These are phyloP conservation scores for Patella vulgata DNA, from an alignment of 1,140 invertebrate species.

Conservation along the genomic window DNA sequence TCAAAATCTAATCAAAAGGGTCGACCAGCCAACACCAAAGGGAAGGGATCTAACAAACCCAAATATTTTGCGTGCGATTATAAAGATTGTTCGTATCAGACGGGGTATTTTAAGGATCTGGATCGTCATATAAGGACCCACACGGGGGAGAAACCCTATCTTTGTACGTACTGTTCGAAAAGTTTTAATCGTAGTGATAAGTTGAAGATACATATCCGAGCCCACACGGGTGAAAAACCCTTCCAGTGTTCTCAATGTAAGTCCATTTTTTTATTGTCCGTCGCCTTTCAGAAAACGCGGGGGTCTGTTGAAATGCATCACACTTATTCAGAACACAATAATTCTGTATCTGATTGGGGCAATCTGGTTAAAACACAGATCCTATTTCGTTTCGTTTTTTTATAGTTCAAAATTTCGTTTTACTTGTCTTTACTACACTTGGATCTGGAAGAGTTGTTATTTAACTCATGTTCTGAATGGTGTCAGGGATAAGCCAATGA, in stretches of 20 bases:
- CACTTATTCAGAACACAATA: neutral
- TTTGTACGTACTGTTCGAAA: constrained; percentile 49
- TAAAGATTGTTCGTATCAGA: constrained; percentile 83
- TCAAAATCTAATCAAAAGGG: too few species aligned
- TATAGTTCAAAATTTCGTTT: constrained; percentile 4
- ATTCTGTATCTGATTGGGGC: neutral
- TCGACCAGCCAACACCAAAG: too few species aligned
- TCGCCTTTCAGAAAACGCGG: neutral
- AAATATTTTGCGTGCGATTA: constrained; percentile 85
- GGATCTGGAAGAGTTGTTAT: too few species aligned
- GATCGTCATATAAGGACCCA: constrained; percentile 67
- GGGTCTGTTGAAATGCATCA: neutral
- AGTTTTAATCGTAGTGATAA: constrained; percentile 51
- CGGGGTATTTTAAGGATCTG: constrained; percentile 44
- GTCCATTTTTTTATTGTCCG: constrained; percentile 11
- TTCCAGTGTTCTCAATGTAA: constrained; percentile 87
- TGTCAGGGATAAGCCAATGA: too few species aligned
- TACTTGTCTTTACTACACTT: too few species aligned
- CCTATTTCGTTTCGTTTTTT: neutral
- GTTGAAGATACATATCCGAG: constrained; percentile 52
- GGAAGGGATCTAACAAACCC: too few species aligned
- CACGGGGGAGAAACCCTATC: constrained; percentile 66
- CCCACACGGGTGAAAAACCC: constrained; percentile 87
- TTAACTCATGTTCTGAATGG: too few species aligned
- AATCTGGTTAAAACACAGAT: neutral